Evolutionary conservation across 1,140 invertebrate genomes (phyloP).

Genomic region (Dendroctonus ponderosae): DNA sequence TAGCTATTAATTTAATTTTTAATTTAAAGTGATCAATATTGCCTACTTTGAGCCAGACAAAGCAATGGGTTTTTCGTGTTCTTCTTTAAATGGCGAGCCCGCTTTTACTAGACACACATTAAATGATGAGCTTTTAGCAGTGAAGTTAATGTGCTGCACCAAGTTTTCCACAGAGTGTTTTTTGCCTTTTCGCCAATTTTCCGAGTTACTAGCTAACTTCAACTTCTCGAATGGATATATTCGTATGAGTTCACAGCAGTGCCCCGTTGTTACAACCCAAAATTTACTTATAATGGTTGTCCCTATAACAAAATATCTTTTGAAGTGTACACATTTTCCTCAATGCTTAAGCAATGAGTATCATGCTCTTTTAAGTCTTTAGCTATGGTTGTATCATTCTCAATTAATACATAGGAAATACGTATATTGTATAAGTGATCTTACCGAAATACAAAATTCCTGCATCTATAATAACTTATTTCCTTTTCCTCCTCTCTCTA

Average conservation of each 20-base stretch:
- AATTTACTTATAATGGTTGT: constrained; percentile 33
- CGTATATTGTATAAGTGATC: too few species aligned
- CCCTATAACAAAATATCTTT: constrained; percentile 8
- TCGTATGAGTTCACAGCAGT: constrained; percentile 25
- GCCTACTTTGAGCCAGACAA: constrained; percentile 21
- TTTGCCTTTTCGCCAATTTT: constrained; percentile 27
- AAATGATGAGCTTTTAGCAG: constrained; percentile 11
- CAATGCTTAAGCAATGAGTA: too few species aligned
- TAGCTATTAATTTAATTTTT: background rate
- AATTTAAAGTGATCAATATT: background rate
- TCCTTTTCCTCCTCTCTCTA: too few species aligned
- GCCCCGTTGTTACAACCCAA: constrained; percentile 32
- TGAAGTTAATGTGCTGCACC: constrained; percentile 25
- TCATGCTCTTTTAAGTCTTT: too few species aligned
- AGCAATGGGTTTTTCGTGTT: constrained; percentile 9
- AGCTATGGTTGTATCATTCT: too few species aligned
- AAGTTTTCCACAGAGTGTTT: constrained; percentile 25
- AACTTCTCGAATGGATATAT: constrained; percentile 17
- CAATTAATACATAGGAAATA: too few species aligned
- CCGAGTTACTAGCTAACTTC: constrained; percentile 32
- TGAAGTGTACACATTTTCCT: too few species aligned
- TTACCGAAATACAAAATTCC: too few species aligned
- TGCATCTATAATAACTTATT: too few species aligned
- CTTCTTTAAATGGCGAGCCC: constrained; percentile 27
- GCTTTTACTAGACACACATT: constrained; percentile 29